These are phyloP conservation scores for Choloepus hoffmanni DNA, from an alignment of 2,113 vertebrate species.

Conservation along the genomic window DNA sequence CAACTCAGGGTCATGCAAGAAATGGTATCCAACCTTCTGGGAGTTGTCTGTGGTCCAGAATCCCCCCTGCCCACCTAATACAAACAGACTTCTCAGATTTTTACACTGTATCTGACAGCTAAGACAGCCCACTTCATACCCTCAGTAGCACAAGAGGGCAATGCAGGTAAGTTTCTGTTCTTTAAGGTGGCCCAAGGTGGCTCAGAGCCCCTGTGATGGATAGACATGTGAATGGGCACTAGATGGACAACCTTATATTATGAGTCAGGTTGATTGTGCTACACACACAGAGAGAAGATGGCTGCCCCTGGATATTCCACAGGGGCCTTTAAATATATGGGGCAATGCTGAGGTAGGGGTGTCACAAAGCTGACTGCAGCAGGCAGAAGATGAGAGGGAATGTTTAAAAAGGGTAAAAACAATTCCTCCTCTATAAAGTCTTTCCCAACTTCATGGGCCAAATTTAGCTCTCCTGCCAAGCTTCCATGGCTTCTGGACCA, in stretches of 20 bases:
- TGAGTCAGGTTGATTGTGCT: neutral
- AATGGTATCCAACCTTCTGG: neutral
- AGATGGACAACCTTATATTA: neutral
- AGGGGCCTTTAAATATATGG: neutral
- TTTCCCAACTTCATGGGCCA: neutral
- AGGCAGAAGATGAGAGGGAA: neutral
- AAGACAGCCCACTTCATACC: neutral
- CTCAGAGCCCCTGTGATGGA: neutral
- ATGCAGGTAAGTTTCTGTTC: neutral
- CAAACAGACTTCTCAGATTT: neutral
- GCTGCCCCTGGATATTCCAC: neutral
- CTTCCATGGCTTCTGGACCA: neutral
- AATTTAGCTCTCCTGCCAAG: neutral
- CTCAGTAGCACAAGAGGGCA: neutral
- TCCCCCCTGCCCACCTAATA: neutral
- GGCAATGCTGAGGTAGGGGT: neutral
- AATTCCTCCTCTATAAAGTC: constrained; percentile 3
- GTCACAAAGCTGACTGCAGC: neutral
- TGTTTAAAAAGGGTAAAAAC: neutral
- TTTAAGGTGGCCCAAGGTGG: neutral
- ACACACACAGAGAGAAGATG: neutral
- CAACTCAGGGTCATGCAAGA: neutral
- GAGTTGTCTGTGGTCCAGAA: neutral
- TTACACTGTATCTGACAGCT: neutral
- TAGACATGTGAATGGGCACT: neutral